Base-by-base conservation (phyloP, 1,140 invertebrate species). In the Kradibia gibbosae region DNA sequence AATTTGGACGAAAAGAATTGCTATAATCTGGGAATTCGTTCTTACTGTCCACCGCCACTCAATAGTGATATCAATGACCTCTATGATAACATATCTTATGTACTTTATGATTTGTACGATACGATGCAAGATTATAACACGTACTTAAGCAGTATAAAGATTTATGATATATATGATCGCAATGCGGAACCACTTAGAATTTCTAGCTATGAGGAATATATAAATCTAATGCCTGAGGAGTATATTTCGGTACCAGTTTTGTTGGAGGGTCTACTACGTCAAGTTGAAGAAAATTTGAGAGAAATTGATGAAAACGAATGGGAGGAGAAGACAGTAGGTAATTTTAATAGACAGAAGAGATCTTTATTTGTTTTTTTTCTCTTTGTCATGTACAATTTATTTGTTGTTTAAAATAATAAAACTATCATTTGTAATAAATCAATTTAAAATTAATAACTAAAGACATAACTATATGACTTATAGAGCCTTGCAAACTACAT, bases 101-200 rank as follows among this genome's bases (percentile, higher is more conserved):
- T 92, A 25, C 87, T 92, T 81, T 93, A 92, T 65, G 92, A 93
- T 84, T 85, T 93, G 39, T 90, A 92, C 85, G 92, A 93, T 20
- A 84, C 88, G 92, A 75, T 89, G 86, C 28, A 84, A 89, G 82
- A 91, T 82, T 91, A 93, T 82, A 67, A 72, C 3, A 85, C 90
- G 81, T 93, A 92, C 81, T 86, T 93, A 78, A 84, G 89, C 17
- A 92, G 90, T 73, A 92, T 93, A 88, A 86, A 90, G 25, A 22
- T 91, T 15, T 65, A 84, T 22, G 76, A 75, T 48, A 85, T 91
- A 57, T 78, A 86, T 73, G 88, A 91, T 53, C 31, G 3, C 80
- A 89, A 45, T n/a, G 67, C 10, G 5, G 78, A 82, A 55, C 83
- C 83, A 4, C 31, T 65, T 34, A 71, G 78, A 70, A 82, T 83